Evolutionary conservation across 2,888 invertebrate species (phyloP).

Genomic region (Rhorus exstirpatorius): DNA sequence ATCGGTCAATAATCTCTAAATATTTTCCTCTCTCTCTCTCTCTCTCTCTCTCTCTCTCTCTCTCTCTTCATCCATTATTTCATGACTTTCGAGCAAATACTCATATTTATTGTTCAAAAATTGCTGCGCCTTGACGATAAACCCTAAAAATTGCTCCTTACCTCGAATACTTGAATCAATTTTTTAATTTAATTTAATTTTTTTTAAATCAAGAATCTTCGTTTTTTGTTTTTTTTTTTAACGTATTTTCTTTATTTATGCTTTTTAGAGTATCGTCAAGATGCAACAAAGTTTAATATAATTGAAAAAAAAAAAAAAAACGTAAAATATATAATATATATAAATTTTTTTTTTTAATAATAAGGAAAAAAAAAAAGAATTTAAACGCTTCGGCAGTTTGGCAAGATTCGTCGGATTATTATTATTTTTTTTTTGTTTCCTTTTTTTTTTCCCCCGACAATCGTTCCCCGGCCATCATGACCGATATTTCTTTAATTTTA

Average conservation of each 20-base stretch:
- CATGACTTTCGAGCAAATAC: conserved; percentile 32
- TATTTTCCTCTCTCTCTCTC: conserved; percentile 2
- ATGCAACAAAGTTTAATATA: conserved; percentile 68
- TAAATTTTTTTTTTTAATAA: conserved; percentile 21
- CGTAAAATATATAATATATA: conserved; percentile 19
- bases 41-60: conserved; percentile 4
- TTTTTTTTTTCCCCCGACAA: too few relatives aligned
- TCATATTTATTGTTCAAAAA: conserved; percentile 50
- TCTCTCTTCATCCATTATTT: conserved; percentile 8
- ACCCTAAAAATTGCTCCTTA: conserved; percentile 36
- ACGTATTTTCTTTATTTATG: conserved; percentile 33
- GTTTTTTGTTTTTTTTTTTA: conserved; percentile 37
- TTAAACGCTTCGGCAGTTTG: conserved; percentile 53
- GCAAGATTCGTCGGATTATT: conserved; percentile 44
- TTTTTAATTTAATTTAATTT: conserved; percentile 3
- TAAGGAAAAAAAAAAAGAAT: background rate
- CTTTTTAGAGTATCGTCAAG: conserved; percentile 67
- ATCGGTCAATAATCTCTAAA: conserved; percentile 95
- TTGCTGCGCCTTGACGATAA: conserved; percentile 71
- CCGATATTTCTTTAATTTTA: conserved; percentile 52
- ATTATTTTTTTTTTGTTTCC: conserved; percentile 7
- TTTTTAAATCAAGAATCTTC: conserved; percentile 35
- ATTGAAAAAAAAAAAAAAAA: conserved; percentile 47
- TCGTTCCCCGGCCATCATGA: conserved; percentile 43
- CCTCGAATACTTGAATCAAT: conserved; percentile 35